These are phyloP conservation scores for Nothura maculosa DNA, from an alignment of 2,797 vertebrate species.

Conservation along the genomic window DNA sequence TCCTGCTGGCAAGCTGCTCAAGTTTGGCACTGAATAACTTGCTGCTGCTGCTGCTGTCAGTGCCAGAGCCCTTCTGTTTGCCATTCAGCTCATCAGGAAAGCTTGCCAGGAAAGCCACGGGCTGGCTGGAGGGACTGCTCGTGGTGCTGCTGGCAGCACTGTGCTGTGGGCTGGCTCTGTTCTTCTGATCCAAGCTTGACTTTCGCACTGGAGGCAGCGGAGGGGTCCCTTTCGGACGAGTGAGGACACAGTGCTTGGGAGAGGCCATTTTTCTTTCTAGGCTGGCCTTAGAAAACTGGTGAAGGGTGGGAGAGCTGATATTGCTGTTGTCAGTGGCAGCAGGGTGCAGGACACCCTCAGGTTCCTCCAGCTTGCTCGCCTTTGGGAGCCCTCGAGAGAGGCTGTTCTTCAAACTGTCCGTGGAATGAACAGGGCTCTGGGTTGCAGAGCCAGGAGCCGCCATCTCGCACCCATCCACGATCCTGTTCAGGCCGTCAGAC, in stretches of 20 bases:
- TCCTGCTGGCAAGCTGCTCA: constrained; percentile 90
- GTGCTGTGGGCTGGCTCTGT: constrained; percentile 83
- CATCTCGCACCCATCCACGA: constrained; percentile 92
- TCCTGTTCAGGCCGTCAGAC: constrained; percentile 76
- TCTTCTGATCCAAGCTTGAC: constrained; percentile 88
- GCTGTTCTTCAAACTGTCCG: constrained; percentile 81
- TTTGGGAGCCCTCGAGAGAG: constrained; percentile 83
- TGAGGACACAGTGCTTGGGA: constrained; percentile 86
- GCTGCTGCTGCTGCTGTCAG: constrained; percentile 83
- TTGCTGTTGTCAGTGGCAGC: constrained; percentile 54
- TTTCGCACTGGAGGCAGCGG: constrained; percentile 85
- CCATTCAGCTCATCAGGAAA: constrained; percentile 83
- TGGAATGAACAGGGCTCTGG: constrained; percentile 80
- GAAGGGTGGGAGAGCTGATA: constrained; percentile 47
- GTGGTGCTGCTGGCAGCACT: constrained; percentile 76
- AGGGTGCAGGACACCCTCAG: constrained; percentile 63
- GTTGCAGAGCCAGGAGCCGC: constrained; percentile 69
- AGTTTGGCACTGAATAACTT: constrained; percentile 92
- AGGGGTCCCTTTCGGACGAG: constrained; percentile 90
- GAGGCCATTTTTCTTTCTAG: constrained; percentile 86
- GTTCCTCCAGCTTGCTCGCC: constrained; percentile 76
- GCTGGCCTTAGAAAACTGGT: constrained; percentile 80
- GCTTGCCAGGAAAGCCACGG: constrained; percentile 74
- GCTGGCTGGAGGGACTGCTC: constrained; percentile 79
- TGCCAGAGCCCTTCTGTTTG: constrained; percentile 81